Evolutionary conservation across 2,797 vertebrate species (phyloP), one percentile per base, ranked within the genome.

Genomic region (Phoxinus dragarum): DNA sequence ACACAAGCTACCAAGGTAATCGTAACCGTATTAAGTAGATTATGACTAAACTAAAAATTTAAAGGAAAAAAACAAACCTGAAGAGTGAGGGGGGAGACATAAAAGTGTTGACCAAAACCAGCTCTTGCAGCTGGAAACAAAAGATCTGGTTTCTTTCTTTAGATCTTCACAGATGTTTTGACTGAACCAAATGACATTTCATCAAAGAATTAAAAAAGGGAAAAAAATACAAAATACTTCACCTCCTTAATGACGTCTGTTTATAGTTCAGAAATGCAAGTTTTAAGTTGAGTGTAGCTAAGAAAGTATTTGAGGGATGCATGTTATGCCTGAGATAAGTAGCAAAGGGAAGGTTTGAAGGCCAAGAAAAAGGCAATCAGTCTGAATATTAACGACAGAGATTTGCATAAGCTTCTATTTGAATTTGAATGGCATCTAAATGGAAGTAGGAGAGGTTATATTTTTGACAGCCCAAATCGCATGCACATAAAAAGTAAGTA

Each of bases 351-450:
- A 68, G 61, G 72, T 47, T 38, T 85, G 31, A 68, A 88, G 76
- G 44, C 79, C 40, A 61, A 80, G 83, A 64, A 83, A 87, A 89
- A 84, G 61, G n/a, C 89, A 84, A 87, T 84, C 82, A 90, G 71
- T 49, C 61, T 61, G 59, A 88, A 71, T 74, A 89, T 86, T 85
- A 88, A 76, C 56, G 27, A 75, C 23, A 52, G 27, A 83, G 54
- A 86, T 86, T 84, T 82, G 56, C 80, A 61, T 85, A 82, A 87
- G 79, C 36, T 84, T 80, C 74, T 31, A 84, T 88, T 85, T 79
- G 79, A 88, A 91, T 91, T 86, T 84, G 42, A 73, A 88, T 69
- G 75, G 73, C 72, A 64, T 61, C 31, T 27, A 56, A 78, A 78
- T 38, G 34, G 21, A 84, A 49, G 44, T 21, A 68, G 31, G 19